Conservation (phyloP, 2,797 vertebrate genomes). For the Hydrophis major region DNA sequence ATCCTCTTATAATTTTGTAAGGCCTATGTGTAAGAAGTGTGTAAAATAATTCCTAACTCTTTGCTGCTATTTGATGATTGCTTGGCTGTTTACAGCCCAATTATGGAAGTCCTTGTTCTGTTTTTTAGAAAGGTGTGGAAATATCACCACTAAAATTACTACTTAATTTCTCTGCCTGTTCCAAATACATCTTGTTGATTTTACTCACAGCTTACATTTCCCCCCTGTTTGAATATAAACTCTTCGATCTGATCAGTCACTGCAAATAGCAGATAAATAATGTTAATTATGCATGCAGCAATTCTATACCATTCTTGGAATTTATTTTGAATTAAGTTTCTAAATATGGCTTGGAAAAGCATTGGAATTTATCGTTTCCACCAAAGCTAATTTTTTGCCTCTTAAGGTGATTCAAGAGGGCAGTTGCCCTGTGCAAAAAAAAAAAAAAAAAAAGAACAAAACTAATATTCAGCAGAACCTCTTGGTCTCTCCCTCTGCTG, state of each 20-base stretch:
- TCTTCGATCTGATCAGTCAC: background rate
- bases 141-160: background rate
- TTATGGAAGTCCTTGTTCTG: background rate
- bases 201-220: background rate
- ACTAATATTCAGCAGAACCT: background rate
- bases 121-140: background rate
- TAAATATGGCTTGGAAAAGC: background rate
- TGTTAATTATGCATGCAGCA: background rate
- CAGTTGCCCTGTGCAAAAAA: background rate
- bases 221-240: background rate
- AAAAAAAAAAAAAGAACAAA: background rate
- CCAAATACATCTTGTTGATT: background rate
- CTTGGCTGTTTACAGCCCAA: background rate
- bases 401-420: background rate
- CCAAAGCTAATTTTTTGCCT: background rate
- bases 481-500: background rate
- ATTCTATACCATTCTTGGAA: background rate
- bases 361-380: background rate
- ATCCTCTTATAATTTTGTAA: background rate
- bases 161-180: background rate
- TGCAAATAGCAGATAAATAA: constrained; percentile 28
- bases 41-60: background rate
- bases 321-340: constrained; percentile 9
- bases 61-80: background rate
- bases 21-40: background rate